Conservation (phyloP, 1,140 invertebrate species). For the Phymastichus coffea region DNA sequence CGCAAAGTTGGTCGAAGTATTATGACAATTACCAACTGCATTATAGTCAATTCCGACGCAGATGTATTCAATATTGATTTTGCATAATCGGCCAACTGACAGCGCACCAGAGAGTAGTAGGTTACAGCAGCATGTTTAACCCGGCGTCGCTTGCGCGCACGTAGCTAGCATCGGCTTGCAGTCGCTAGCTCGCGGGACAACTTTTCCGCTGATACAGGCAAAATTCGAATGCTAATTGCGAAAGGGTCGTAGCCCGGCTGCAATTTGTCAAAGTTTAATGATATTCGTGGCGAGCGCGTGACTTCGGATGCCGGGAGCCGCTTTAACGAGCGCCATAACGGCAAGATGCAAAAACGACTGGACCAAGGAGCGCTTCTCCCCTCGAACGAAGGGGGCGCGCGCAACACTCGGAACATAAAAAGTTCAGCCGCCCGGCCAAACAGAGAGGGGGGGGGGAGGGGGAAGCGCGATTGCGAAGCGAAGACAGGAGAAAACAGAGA, state of each 20-base stretch:
- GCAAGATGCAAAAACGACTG: slow-evolving; percentile 26
- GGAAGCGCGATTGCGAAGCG: background rate
- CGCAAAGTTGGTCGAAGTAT: too few species aligned
- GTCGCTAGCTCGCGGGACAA: background rate
- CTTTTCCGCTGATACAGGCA: background rate
- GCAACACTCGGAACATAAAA: too few species aligned
- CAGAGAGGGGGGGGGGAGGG: background rate
- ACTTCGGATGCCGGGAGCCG: background rate
- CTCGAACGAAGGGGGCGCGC: background rate
- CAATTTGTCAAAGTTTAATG: slow-evolving; percentile 7
- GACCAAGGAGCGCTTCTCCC: slow-evolving; percentile 16
- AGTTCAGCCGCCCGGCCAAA: too few species aligned
- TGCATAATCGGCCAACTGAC: too few species aligned
- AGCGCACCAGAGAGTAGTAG: too few species aligned
- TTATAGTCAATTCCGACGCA: too few species aligned
- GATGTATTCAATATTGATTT: too few species aligned
- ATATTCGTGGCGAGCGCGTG: slow-evolving; percentile 2
- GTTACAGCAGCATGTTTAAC: too few species aligned
- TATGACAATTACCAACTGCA: too few species aligned
- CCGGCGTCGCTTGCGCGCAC: too few species aligned
- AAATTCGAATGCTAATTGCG: background rate
- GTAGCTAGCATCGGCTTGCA: too few species aligned
- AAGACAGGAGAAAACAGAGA: background rate
- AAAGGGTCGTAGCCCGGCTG: too few species aligned
- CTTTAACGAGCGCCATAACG: background rate